Percentiles rank a stretch among this genome's conserved stretches.
Evolutionary conservation across 2,113 vertebrate species (phyloP).

Genomic region (Dicrurus megarhynchus): DNA sequence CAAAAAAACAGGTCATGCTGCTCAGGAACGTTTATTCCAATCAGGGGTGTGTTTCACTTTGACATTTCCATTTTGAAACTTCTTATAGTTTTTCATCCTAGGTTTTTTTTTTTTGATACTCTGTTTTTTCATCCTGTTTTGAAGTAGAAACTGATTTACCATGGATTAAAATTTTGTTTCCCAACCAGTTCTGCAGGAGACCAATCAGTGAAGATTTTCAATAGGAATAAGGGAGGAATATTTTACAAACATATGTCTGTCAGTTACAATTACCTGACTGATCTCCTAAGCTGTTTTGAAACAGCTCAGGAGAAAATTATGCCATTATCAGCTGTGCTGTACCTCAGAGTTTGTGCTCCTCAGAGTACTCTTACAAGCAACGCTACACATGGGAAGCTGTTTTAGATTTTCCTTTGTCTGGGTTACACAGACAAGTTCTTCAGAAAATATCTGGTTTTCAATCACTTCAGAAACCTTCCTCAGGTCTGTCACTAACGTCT

Average conservation of each 20-base stretch:
- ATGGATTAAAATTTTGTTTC: not conserved
- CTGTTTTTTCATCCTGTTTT: not conserved
- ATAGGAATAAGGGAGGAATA: not conserved
- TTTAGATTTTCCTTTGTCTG: not conserved
- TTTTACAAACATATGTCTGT: not conserved
- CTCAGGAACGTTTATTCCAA: not conserved
- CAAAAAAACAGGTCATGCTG: not conserved
- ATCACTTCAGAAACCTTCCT: not conserved
- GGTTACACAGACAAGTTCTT: not conserved
- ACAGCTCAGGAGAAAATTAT: not conserved
- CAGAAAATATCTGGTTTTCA: not conserved
- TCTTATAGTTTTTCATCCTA: not conserved
- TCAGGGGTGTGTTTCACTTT: not conserved
- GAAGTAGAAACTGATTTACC: not conserved
- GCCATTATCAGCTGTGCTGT: not conserved
- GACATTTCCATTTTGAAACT: not conserved
- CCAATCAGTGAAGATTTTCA: not conserved
- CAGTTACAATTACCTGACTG: not conserved
- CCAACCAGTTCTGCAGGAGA: not conserved
- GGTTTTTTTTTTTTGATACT: not conserved
- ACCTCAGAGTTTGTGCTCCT: not conserved
- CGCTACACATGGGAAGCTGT: not conserved
- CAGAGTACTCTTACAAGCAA: not conserved
- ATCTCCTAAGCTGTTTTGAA: not conserved
- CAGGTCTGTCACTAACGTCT: not conserved